Conservation (phyloP, 1,140 invertebrate species). For the Drosophila sp. region DNA sequence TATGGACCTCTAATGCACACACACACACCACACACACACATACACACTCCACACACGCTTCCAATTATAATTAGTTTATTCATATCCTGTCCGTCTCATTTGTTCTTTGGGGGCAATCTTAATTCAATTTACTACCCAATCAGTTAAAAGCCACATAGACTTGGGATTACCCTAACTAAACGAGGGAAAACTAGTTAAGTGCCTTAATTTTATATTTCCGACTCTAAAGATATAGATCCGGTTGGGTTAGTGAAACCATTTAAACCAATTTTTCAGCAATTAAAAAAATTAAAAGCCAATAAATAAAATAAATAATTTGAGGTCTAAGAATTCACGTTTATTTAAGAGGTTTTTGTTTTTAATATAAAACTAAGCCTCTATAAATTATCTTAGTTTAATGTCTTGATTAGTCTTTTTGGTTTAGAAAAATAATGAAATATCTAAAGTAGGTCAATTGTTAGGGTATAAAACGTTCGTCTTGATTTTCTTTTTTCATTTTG, state of each 20-base stretch:
- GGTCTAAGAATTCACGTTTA: no score
- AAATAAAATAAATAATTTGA: no score
- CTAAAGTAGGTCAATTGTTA: background rate
- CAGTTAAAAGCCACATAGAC: constrained; percentile 34
- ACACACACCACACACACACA: constrained; percentile 7
- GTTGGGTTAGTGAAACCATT: no score
- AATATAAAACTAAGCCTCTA: no score
- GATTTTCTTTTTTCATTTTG: background rate
- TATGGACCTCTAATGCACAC: constrained; percentile 50
- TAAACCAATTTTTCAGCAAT: no score
- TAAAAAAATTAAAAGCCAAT: no score
- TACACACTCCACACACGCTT: constrained; percentile 26
- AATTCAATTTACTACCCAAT: constrained; percentile 78
- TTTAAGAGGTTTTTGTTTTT: no score
- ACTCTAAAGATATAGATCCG: no score
- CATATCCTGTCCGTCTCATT: constrained; percentile 78
- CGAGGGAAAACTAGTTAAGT: background rate
- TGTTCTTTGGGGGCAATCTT: constrained; percentile 74
- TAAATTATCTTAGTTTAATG: no score
- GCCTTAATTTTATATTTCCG: no score
- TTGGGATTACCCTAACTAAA: constrained; percentile 30
- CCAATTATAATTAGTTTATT: constrained; percentile 81
- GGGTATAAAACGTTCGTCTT: background rate
- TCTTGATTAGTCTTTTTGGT: no score
- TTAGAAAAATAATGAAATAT: no score